Evolutionary conservation across 2,888 invertebrate species (phyloP).

Genomic region (Adela reaumurella): DNA sequence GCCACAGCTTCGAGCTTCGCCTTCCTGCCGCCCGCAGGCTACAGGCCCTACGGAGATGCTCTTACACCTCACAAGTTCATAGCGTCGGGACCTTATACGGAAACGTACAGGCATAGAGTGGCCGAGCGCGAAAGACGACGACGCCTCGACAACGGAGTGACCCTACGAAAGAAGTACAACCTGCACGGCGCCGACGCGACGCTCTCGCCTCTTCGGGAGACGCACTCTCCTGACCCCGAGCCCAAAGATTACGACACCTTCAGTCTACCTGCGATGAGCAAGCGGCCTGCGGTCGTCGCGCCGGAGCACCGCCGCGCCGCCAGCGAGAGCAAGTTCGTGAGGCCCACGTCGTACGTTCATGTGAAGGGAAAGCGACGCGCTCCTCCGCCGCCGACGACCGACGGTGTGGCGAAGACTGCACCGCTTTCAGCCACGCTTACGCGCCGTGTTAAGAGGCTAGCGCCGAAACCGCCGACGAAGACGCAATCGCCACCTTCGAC

Average conservation of each 20-base stretch:
- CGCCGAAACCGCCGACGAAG: slow-evolving; percentile 48
- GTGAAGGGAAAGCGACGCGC: slow-evolving; percentile 75
- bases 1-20: slow-evolving; percentile 72
- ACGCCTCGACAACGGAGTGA: slow-evolving; percentile 58
- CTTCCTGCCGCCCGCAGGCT: slow-evolving; percentile 57
- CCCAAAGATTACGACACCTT: slow-evolving; percentile 31
- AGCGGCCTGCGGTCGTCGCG: slow-evolving; percentile 13
- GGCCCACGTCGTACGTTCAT: slow-evolving; percentile 56
- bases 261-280: slow-evolving; percentile 28
- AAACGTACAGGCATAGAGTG: slow-evolving; percentile 60
- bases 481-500: neutral
- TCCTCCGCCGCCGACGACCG: slow-evolving; percentile 60
- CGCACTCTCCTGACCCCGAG: slow-evolving; percentile 8
- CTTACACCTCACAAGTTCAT: slow-evolving; percentile 37
- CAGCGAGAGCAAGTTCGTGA: slow-evolving; percentile 60
- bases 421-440: slow-evolving; percentile 24
- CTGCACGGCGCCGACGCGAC: slow-evolving; percentile 24
- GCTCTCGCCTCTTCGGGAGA: neutral
- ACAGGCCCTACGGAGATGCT: slow-evolving; percentile 30
- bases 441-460: slow-evolving; percentile 43
- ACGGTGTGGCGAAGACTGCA: slow-evolving; percentile 31
- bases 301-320: slow-evolving; percentile 46
- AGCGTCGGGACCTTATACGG: slow-evolving; percentile 56
- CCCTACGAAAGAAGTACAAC: slow-evolving; percentile 64
- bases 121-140: slow-evolving; percentile 57